These are phyloP conservation scores for Seriola aureovittata DNA, from an alignment of 2,113 vertebrate genomes.

Conservation along the genomic window DNA sequence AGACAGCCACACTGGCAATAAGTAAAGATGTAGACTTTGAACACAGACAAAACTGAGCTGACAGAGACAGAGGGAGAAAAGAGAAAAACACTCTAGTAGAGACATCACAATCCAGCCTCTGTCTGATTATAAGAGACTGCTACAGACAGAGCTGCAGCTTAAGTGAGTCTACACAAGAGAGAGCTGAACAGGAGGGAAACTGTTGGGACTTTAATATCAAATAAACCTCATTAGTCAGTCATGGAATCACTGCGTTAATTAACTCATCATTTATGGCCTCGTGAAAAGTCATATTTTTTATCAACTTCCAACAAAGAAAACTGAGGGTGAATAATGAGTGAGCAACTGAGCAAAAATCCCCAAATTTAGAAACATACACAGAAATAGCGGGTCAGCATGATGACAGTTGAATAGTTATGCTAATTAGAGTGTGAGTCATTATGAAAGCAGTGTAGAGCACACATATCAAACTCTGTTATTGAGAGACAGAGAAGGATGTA, in stretches of 20 bases:
- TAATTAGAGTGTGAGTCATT: slow-evolving; percentile 64
- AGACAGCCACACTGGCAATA: slow-evolving; percentile 2
- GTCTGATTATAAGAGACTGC: slow-evolving; percentile 46
- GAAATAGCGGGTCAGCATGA: slow-evolving; percentile 47
- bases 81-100: slow-evolving; percentile 32
- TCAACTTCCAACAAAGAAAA: slow-evolving; percentile 45
- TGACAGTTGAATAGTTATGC: slow-evolving; percentile 65
- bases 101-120: slow-evolving; percentile 52
- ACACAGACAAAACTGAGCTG: slow-evolving; percentile 25
- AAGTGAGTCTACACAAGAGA: slow-evolving; percentile 21
- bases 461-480: slow-evolving; percentile 25
- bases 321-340: slow-evolving; percentile 31
- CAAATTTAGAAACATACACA: slow-evolving; percentile 43
- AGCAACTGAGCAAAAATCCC: slow-evolving; percentile 16
- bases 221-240: slow-evolving; percentile 22
- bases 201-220: slow-evolving; percentile 8
- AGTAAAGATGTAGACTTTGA: slow-evolving; percentile 22
- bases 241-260: slow-evolving; percentile 27
- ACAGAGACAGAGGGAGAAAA: slow-evolving; percentile 38
- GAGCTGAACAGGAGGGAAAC: neutral
- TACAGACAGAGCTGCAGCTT: slow-evolving; percentile 40
- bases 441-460: slow-evolving; percentile 26
- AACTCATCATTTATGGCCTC: slow-evolving; percentile 2
- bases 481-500: slow-evolving; percentile 26
- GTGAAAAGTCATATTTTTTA: slow-evolving; percentile 38